These are phyloP conservation scores for Dasyprocta punctata DNA, from an alignment of 2,113 vertebrate genomes.

Conservation along the genomic window DNA sequence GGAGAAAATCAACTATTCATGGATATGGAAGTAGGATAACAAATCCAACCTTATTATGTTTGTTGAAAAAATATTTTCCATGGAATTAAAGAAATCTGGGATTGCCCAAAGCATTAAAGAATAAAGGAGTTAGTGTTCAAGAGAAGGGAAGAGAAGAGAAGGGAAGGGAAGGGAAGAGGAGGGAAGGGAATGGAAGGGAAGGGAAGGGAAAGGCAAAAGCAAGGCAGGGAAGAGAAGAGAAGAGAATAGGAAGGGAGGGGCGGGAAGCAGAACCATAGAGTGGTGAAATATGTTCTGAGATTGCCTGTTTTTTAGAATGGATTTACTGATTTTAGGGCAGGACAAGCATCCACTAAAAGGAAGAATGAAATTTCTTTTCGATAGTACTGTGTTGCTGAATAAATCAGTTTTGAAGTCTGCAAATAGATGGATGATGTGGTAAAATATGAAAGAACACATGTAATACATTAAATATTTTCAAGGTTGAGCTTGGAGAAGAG, in stretches of 20 bases:
- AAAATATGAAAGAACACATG: not conserved
- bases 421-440: not conserved
- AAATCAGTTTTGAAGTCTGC: not conserved
- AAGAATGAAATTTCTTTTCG: not conserved
- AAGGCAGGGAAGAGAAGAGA: no score
- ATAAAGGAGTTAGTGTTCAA: no score
- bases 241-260: no score
- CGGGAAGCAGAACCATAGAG: not conserved
- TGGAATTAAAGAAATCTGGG: not conserved
- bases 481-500: not conserved
- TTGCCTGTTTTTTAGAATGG: not conserved
- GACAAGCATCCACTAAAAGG: not conserved
- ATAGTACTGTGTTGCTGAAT: not conserved
- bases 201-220: no score
- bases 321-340: not conserved
- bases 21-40: not conserved
- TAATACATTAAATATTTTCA: not conserved
- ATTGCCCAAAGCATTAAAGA: not conserved
- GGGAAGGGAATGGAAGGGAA: no score
- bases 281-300: not conserved
- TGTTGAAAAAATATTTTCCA: not conserved
- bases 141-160: no score
- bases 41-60: not conserved
- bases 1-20: not conserved
- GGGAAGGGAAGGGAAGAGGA: no score